phyloP scores from a whole-genome alignment of 2,888 invertebrate species.

The Phyllotreta cruciferae region DNA sequence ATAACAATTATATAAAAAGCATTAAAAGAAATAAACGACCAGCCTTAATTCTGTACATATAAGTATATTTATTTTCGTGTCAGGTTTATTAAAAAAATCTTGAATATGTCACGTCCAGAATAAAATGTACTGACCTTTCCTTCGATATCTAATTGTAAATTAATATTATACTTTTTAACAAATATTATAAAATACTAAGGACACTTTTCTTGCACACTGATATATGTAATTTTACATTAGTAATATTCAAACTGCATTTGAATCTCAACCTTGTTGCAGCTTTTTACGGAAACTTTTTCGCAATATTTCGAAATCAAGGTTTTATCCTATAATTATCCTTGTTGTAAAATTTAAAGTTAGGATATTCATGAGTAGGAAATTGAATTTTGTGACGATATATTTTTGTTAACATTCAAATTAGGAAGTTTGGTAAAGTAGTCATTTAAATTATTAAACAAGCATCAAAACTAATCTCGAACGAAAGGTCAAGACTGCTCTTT shows the following conservation, averaged over 20 bases:
- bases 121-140: slow-evolving; percentile 12
- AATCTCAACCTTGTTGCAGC: slow-evolving; percentile 1
- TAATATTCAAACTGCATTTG: slow-evolving; percentile 6
- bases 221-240: background rate
- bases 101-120: slow-evolving; percentile 3
- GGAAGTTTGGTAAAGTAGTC: too few relatives aligned
- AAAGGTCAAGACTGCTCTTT: too few relatives aligned
- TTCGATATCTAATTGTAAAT: background rate
- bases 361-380: background rate
- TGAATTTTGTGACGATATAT: too few relatives aligned
- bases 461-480: too few relatives aligned
- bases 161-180: slow-evolving; percentile 4
- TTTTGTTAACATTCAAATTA: too few relatives aligned
- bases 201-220: slow-evolving; percentile 2
- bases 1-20: background rate
- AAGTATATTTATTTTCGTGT: background rate
- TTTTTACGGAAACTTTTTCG: slow-evolving; percentile 7
- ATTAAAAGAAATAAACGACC: background rate
- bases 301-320: slow-evolving; percentile 1
- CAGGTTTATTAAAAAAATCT: background rate
- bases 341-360: background rate
- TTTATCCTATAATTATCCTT: background rate
- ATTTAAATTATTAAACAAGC: too few relatives aligned
- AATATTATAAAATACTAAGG: slow-evolving; percentile 10
- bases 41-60: background rate